Evolutionary conservation across 2,797 vertebrate species (phyloP), one percentile per base, ranked within the genome.

Genomic region (Chelonia mydas): DNA sequence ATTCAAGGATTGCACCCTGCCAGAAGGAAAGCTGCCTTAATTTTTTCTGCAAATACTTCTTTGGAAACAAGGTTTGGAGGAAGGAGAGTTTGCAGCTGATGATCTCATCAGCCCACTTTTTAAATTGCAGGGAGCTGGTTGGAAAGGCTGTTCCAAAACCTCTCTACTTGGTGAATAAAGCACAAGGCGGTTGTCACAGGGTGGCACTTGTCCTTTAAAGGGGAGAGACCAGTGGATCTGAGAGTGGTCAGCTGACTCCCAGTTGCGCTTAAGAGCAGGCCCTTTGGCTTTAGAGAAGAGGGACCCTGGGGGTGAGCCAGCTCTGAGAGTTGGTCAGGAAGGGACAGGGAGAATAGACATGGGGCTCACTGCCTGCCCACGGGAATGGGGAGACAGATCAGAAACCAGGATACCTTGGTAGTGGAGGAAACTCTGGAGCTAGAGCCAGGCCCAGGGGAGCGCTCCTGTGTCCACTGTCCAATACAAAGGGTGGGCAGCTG

Each of bases 11-110:
- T 95, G 45, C 84, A 95, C 31, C 2, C 37, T 95, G 89, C 90
- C 89, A 96, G 87, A 84, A 97, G 96, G 94, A 92, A 89, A 96
- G 87, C 80, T 78, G 45, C 37, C 37, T 86, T 72, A 74, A 81
- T 84, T 11, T 94, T 65, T 92, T 92, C 92, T 94, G 86, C 21
- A 96, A 91, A 78, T 72, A 83, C 10, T 51, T 97, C 92, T 96
- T 84, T 97, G 93, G 91, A 94, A 96, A 86, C 53, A 88, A 72
- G 6, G 6, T 88, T 74, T 91, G 85, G 93, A 95, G 86, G 55
- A 94, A 91, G 81, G 84, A 94, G 25, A 86, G 88, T 53, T 97
- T 88, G 77, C 83, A 90, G 65, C 77, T 80, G 90, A 81, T 92
- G 92, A 95, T 96, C 81, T 95, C 88, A 93, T 89, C 81, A 79